Evolutionary conservation across 2,888 invertebrate genomes (phyloP), one percentile per base, ranked within the genome.

Genomic region (Torymus tubicola): DNA sequence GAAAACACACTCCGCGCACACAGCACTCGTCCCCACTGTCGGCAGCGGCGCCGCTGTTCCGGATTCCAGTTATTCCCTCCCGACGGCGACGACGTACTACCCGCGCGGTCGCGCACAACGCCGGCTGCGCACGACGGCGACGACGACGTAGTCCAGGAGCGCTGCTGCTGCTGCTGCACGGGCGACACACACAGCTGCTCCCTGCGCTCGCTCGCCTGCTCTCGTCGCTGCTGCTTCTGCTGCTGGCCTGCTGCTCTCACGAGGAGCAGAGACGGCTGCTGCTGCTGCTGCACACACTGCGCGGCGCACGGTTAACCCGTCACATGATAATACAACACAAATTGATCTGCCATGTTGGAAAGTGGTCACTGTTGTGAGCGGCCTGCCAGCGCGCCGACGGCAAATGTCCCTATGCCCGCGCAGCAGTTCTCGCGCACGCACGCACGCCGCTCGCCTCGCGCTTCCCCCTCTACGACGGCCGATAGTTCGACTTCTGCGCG

Each of bases 241-340:
- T 31, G 31, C 31, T 31, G 3, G 31, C 31, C 31, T 31, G 31
- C 31, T 31, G 31, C 60, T 13, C 58, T 10, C 42, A 42, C 58
- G 31, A 8, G 42, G 42, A 5, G 42, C 42, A 42, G 42, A 42
- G 42, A 42, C 42, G 42, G 42, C 42, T n/a, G 13, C 64, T 14
- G 31, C n/a, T 13, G 3, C 24, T 16, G 13, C 53, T 67, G 16
- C 18, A 50, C 3, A 13, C 5, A 11, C 16, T 53, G 11, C 16
- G 31, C 55, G 4, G 31, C 12, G n/a, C n/a, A 21, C 14, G 60
- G 11, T 63, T 31, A 84, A 86, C 85, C 85, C 86, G 85, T 94
- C 94, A 94, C 94, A 94, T 94, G 94, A 94, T 94, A 93, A 93
- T 93, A 93, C 93, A 93, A 93, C 93, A 92, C 93, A 93, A 93